Conservation (phyloP, 2,888 invertebrate genomes). For the Zaprionus obscuricornis region DNA sequence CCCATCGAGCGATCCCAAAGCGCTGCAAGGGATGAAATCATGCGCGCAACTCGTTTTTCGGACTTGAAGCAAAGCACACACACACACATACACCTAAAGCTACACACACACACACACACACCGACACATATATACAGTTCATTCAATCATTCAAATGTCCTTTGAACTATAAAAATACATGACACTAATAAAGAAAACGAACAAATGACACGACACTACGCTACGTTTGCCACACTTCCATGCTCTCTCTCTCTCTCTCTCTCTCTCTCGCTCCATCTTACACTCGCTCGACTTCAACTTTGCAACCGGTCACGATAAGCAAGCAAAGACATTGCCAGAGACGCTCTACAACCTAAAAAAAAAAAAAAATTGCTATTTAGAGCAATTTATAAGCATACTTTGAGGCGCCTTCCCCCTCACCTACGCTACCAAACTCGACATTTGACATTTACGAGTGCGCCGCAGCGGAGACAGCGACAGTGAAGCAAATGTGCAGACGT, state of each 20-base stretch:
- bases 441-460: conserved; percentile 70
- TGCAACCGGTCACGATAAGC: conserved; percentile 50
- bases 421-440: conserved; percentile 46
- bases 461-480: conserved; percentile 31
- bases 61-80: conserved; percentile 24
- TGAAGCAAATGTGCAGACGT: too few relatives aligned
- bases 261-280: too few relatives aligned
- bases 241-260: too few relatives aligned
- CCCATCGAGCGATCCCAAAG: conserved; percentile 36
- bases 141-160: conserved; percentile 83
- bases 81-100: conserved; percentile 9
- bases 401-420: conserved; percentile 54
- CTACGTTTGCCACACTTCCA: too few relatives aligned
- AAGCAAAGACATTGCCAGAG: conserved; percentile 40
- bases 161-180: conserved; percentile 83
- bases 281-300: conserved; percentile 1
- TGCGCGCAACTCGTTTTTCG: conserved; percentile 79
- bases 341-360: conserved; percentile 13
- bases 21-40: conserved; percentile 81
- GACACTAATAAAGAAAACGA: conserved; percentile 82
- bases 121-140: conserved; percentile 55
- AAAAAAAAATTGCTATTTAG: conserved; percentile 69
- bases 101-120: conserved; percentile 2
- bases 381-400: conserved; percentile 78
- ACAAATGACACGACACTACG: conserved; percentile 77